A percentile compares a stretch with the other conserved stretches of the same genome.
These are phyloP conservation scores for Mustela nigripes DNA, from an alignment of 2,113 vertebrate species.

Conservation along the genomic window DNA sequence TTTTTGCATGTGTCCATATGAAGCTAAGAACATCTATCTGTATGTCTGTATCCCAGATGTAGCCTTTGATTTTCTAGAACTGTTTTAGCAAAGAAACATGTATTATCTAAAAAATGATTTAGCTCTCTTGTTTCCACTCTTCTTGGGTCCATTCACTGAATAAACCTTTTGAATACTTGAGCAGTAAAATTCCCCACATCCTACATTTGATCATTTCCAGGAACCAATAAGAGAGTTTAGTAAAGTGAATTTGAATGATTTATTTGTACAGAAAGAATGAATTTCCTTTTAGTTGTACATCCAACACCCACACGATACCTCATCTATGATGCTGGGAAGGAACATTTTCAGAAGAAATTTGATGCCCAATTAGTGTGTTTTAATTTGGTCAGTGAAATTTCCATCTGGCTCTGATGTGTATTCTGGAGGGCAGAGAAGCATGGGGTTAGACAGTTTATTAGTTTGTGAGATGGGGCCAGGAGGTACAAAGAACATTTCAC, in stretches of 20 bases:
- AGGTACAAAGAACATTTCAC: background rate
- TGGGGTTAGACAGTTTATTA: background rate
- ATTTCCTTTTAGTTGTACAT: conserved; percentile 77
- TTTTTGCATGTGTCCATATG: background rate
- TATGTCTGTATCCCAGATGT: background rate
- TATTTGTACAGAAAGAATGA: conserved; percentile 79
- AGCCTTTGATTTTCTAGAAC: background rate
- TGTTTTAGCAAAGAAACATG: background rate
- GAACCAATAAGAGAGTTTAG: conserved; percentile 65
- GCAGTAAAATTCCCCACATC: conserved; percentile 58
- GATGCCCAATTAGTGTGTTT: conserved; percentile 70
- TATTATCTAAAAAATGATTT: background rate
- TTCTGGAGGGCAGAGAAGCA: background rate
- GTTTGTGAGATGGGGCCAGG: background rate
- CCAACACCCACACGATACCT: conserved; percentile 66
- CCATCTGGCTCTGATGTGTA: conserved; percentile 29
- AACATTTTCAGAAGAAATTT: conserved; percentile 66
- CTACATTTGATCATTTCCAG: conserved; percentile 60
- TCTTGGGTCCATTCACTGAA: conserved; percentile 9
- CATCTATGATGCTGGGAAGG: conserved; percentile 62
- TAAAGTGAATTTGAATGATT: conserved; percentile 61
- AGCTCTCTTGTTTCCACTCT: background rate
- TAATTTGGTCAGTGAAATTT: conserved; percentile 78
- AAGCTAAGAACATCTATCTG: background rate
- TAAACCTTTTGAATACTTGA: conserved; percentile 8